Base-by-base conservation (phyloP, 2,888 invertebrate species). In the Sminthurides aquaticus region DNA sequence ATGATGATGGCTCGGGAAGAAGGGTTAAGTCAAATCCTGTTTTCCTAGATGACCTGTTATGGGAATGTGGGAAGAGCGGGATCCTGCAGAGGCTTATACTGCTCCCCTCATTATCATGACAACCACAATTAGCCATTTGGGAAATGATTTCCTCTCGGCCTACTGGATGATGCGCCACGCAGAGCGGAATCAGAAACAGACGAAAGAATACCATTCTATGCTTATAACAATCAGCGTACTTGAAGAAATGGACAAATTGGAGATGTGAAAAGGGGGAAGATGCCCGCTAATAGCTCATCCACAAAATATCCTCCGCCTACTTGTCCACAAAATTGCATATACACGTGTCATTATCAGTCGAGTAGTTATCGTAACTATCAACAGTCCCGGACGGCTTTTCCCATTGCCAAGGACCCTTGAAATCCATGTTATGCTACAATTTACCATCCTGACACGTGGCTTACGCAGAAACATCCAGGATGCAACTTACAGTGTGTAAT, bases 51-150 rank as follows among this genome's bases (percentile, higher is more conserved):
- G 43, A 34, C 43, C 43, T 15, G 15, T 34, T 11, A 34, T 34
- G 43, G 43, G 43, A 34, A 34, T 34, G 43, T 34, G 43, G 43
- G 43, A 34, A 34, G 43, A 34, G n/a, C n/a, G 43, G 43, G 15
- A 11, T 34, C 43, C 43, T 34, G 43, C 43, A 11, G 43, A 5
- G 5, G 8, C 43, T 11, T 11, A 5, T 34, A 34, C 15, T 5
- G 15, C 43, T 34, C 43, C 15, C 15, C 8, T 34, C 43, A 34
- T 34, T 34, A 34, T 34, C 43, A 43, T 57, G 62, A 62, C 57
- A 57, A 62, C 49, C 20, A 57, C 57, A 57, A 62, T 62, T 62
- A 62, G 62, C 62, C 57, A 57, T 57, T 62, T 62, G 56, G 62
- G 2, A 62, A 62, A 62, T 62, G 56, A 55, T 59, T 25, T 59